A percentile compares a stretch with the other conserved stretches of the same genome.
Evolutionary conservation across 2,888 invertebrate species (phyloP).

Genomic region (Lamellibrachia satsuma): DNA sequence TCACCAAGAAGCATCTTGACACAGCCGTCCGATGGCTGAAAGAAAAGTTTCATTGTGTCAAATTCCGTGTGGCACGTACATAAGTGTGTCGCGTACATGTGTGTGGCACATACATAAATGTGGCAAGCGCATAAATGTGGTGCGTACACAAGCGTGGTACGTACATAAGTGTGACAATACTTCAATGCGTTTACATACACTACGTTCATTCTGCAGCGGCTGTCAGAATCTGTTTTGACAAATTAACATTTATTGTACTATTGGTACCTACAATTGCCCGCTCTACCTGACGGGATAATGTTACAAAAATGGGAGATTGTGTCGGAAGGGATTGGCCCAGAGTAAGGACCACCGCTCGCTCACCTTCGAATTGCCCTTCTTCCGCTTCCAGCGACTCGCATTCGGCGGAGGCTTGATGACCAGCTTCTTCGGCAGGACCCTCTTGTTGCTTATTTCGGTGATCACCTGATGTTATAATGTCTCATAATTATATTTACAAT

Average conservation of each 20-base stretch:
- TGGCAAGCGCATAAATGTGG: background rate
- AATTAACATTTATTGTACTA: too few relatives aligned
- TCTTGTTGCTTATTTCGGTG: conserved; percentile 6
- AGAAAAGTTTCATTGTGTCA: background rate
- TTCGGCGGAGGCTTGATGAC: background rate
- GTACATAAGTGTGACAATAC: background rate
- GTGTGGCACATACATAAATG: too few relatives aligned
- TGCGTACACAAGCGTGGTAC: background rate
- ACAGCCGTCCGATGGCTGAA: conserved; percentile 1
- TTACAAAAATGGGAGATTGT: background rate
- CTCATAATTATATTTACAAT: too few relatives aligned
- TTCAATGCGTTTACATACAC: background rate
- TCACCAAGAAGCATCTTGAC: background rate
- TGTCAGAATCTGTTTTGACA: too few relatives aligned
- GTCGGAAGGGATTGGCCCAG: background rate
- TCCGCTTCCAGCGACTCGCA: background rate
- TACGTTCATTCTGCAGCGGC: background rate
- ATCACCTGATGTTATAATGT: background rate
- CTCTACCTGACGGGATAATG: too few relatives aligned
- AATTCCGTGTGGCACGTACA: background rate
- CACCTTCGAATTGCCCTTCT: background rate
- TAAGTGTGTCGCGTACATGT: background rate
- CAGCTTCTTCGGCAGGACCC: background rate
- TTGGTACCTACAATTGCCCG: too few relatives aligned
- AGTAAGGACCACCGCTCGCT: background rate